Percentiles rank a stretch among this genome's conserved stretches.
phyloP scores from a whole-genome alignment of 2,797 vertebrate species.

The Pachyuromys duprasi region DNA sequence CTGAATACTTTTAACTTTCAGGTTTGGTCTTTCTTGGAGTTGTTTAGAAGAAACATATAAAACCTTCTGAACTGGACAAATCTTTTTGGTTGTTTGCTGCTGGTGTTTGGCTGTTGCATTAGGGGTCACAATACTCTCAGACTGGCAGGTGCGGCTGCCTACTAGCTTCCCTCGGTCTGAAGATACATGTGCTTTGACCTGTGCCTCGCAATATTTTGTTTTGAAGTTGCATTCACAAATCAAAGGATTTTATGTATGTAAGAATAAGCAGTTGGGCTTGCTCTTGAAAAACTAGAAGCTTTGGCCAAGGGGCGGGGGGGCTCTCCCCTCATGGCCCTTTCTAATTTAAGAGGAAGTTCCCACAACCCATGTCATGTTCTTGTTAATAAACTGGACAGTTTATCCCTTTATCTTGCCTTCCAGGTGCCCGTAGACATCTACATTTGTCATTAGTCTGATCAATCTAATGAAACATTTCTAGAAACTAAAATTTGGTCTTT shows the following conservation, averaged over 20 bases:
- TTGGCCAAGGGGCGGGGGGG: not conserved
- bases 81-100: not conserved
- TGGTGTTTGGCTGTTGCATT: constrained; percentile 32
- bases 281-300: not conserved
- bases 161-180: not conserved
- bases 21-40: not conserved
- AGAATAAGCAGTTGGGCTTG: not conserved
- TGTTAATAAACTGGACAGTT: too few species aligned
- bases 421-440: not conserved
- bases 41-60: constrained; percentile 27
- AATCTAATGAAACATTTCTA: not conserved
- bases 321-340: not conserved
- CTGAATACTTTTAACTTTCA: constrained; percentile 44
- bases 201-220: not conserved
- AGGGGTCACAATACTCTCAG: not conserved
- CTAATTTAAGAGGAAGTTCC: not conserved
- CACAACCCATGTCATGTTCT: accelerated
- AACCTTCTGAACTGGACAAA: not conserved
- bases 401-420: not conserved
- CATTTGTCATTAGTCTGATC: not conserved
- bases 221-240: constrained; percentile 30
- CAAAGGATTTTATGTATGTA: constrained; percentile 23
- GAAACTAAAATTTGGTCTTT: not conserved
- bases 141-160: not conserved
- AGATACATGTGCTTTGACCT: not conserved